Percentiles rank a stretch among this genome's conserved stretches.
phyloP scores from a whole-genome alignment of 2,797 vertebrate species.

The Gambelia wislizenii region DNA sequence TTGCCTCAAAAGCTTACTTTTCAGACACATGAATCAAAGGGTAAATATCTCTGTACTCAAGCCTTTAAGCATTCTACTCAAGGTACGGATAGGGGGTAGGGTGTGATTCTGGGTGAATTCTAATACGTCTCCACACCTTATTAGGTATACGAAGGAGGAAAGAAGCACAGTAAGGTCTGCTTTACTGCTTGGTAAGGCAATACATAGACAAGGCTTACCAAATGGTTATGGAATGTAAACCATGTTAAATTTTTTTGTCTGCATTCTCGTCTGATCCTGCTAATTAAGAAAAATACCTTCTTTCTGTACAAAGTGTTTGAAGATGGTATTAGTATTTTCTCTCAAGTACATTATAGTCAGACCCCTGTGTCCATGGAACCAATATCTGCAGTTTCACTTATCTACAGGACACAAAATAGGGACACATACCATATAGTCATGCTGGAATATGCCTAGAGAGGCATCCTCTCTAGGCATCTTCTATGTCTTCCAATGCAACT shows the following conservation, averaged over 20 bases:
- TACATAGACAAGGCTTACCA: background rate
- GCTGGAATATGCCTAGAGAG: too few relatives aligned
- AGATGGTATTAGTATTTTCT: constrained; percentile 12
- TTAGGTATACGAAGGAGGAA: background rate
- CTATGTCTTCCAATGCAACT: too few relatives aligned
- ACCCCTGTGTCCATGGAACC: too few relatives aligned
- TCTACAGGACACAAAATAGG: too few relatives aligned
- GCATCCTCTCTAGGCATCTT: too few relatives aligned
- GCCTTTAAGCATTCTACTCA: background rate
- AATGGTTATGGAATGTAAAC: too few relatives aligned
- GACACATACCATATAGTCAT: too few relatives aligned
- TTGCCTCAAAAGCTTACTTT: background rate
- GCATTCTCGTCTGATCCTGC: background rate
- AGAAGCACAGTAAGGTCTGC: background rate
- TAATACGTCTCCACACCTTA: background rate
- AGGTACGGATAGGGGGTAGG: background rate
- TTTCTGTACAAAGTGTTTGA: constrained; percentile 23
- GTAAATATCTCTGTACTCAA: background rate
- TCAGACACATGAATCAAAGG: background rate
- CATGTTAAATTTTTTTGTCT: background rate
- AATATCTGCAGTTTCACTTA: too few relatives aligned
- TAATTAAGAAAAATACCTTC: background rate
- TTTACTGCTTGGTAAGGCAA: background rate
- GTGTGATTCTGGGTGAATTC: background rate
- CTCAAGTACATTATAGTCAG: background rate